Evolutionary conservation across 1,140 invertebrate genomes (phyloP).

Genomic region (Psilanteris sp.): DNA sequence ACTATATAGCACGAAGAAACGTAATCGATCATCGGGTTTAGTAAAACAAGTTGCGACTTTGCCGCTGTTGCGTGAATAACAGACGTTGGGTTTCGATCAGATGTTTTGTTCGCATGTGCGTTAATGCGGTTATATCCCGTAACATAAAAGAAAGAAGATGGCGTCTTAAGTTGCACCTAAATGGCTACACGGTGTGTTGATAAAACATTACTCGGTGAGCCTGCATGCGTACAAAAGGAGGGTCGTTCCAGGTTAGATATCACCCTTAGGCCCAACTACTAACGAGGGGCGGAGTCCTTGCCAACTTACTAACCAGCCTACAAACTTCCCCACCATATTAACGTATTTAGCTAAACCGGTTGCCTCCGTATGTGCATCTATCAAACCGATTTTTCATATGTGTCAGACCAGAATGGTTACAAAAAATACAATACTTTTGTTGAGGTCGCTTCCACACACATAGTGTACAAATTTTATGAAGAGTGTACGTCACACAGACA

Average conservation of each 20-base stretch:
- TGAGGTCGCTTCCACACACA: conserved; percentile 22
- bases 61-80: conserved; percentile 48
- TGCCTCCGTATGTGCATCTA: conserved; percentile 39
- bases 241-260: conserved; percentile 72
- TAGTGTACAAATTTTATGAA: conserved; percentile 54
- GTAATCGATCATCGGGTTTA: conserved; percentile 24
- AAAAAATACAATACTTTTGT: conserved; percentile 31
- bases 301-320: conserved; percentile 72
- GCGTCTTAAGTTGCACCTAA: conserved; percentile 66
- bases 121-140: conserved; percentile 35
- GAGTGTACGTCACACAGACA: conserved; percentile 20
- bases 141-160: conserved; percentile 65
- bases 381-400: conserved; percentile 45
- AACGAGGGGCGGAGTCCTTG: conserved; percentile 77
- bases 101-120: conserved; percentile 47
- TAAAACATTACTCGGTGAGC: conserved; percentile 54
- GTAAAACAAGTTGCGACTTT: conserved; percentile 4
- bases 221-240: conserved; percentile 66
- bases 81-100: conserved; percentile 17
- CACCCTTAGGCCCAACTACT: conserved; percentile 75
- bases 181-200: conserved; percentile 68
- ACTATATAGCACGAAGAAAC: conserved; percentile 9
- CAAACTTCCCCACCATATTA: conserved; percentile 67
- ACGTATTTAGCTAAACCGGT: conserved; percentile 59
- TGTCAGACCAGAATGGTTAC: neutral